Base-by-base conservation (phyloP, 2,113 vertebrate species). In the Catharus minimus region DNA sequence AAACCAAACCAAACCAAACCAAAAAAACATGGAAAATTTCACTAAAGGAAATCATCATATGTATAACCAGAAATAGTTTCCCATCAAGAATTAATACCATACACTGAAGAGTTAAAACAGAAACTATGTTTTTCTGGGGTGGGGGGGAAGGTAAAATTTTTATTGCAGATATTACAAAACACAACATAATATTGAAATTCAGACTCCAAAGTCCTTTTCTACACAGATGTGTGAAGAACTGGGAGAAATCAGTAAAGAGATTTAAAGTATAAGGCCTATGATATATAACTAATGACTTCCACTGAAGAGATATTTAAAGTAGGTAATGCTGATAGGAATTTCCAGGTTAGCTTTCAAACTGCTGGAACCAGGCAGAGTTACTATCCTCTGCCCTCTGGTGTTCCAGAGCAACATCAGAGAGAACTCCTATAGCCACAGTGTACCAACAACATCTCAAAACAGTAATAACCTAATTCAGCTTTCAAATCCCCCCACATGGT, bases 391-490 rank as follows among this genome's bases (percentile, higher is more conserved):
- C 6, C 62, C 44, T 50, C 57, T 13, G 11, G 8, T 46, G 23
- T 33, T 71, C 16, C 16, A 14, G 32, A 68, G 47, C 30, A 68
- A 38, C 18, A 58, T 26, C 47, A 67, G 47, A 58, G 11, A 38
- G 4, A 56, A 33, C 22, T 41, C 39, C 22, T 15, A 24, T 0
- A 39, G 77, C 43, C 66, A 67, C 24, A 44, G 36, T 0, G 0
- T 2, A 43, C 38, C 2, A 65, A 14, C 33, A 64, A 27, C n/a
- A 23, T 13, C 30, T 1, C 20, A 57, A 71, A 61, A 72, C 6
- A 65, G 0, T 1, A 76, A 53, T 10, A 46, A 39, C 33, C 32
- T 38, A 53, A 68, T 56, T 58, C 30, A 82, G 53, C 66, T 43
- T 43, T 57, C 15, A 5, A 15, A 36, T 15, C 30, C 20, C 39